Conservation (phyloP, 1,140 invertebrate species). For the Dendrolimus kikuchii region DNA sequence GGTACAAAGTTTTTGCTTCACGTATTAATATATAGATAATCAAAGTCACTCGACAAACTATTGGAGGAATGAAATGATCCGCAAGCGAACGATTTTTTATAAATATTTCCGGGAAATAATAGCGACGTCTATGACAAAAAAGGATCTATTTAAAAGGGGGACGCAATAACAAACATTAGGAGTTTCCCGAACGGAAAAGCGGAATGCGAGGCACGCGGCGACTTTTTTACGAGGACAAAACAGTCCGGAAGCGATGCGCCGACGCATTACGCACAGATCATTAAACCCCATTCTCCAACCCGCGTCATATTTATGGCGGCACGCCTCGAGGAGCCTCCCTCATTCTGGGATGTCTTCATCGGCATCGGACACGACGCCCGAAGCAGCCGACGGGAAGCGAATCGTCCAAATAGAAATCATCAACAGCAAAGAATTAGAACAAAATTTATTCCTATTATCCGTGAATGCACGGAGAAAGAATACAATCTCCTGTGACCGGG, state of each 20-base stretch:
- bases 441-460: no score
- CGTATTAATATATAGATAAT: no score
- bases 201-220: constrained; percentile 28
- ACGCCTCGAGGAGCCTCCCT: constrained; percentile 30
- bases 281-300: constrained; percentile 45
- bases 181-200: constrained; percentile 21
- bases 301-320: constrained; percentile 46
- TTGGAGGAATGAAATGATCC: no score
- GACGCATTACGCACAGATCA: constrained; percentile 58
- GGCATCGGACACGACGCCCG: background rate
- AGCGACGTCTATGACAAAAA: no score
- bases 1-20: no score
- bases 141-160: background rate
- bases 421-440: background rate
- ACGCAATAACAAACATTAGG: constrained; percentile 30
- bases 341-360: background rate
- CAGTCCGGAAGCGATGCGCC: constrained; percentile 55
- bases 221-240: constrained; percentile 59
- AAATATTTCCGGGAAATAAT: no score
- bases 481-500: no score
- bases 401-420: no score
- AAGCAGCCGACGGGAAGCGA: background rate
- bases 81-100: no score
- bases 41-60: no score
- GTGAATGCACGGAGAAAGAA: no score